Evolutionary conservation across 2,888 invertebrate species (phyloP).

Genomic region (Morpho helenor): DNA sequence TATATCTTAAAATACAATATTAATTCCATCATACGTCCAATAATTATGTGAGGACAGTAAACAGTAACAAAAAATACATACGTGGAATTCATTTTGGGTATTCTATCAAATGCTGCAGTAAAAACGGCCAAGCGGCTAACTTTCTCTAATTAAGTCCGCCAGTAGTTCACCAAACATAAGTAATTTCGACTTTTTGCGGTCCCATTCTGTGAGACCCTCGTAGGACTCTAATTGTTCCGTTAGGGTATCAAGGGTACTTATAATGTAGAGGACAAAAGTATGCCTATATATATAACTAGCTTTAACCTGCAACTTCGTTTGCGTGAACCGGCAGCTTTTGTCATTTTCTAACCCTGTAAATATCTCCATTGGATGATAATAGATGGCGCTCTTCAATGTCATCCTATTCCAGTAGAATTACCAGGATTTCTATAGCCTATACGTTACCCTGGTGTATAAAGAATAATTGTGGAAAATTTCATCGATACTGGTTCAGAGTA

Average conservation of each 20-base stretch:
- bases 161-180: conserved; percentile 31
- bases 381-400: too few relatives aligned
- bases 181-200: conserved; percentile 33
- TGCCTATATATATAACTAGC: conserved; percentile 9
- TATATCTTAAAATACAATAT: neutral
- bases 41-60: too few relatives aligned
- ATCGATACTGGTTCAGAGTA: too few relatives aligned
- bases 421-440: too few relatives aligned
- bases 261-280: conserved; percentile 15
- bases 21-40: neutral
- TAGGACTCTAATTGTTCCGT: conserved; percentile 27
- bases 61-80: neutral
- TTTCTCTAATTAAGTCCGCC: conserved; percentile 32
- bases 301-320: neutral
- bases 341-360: too few relatives aligned
- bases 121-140: conserved; percentile 27
- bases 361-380: too few relatives aligned
- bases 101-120: conserved; percentile 24
- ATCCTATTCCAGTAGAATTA: too few relatives aligned
- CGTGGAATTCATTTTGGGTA: conserved; percentile 17
- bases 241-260: conserved; percentile 15
- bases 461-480: too few relatives aligned
- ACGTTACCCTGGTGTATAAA: too few relatives aligned
- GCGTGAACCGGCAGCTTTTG: too few relatives aligned
- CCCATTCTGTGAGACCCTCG: conserved; percentile 21